Evolutionary conservation across 2,113 vertebrate genomes (phyloP), one percentile per base, ranked within the genome.

Genomic region (Edolisoma coerulescens): DNA sequence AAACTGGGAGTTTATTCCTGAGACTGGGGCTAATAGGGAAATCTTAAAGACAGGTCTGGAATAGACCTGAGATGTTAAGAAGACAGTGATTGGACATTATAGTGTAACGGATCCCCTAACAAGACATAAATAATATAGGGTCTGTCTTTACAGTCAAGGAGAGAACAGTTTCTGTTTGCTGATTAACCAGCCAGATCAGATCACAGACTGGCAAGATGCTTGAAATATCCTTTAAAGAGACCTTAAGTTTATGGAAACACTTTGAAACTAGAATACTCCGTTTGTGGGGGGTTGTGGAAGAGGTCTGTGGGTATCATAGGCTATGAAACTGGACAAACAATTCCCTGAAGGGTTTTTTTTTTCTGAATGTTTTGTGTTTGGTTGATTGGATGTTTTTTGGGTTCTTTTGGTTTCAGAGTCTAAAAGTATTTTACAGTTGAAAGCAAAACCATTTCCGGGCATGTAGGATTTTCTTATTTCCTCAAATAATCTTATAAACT

Each of bases 321-420:
- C 6, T 60, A 23, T 45, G 32, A 42, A 82, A 87, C 4, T 22
- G 26, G 6, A 52, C 13, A 67, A 80, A 10, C 9, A 21, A 9
- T 14, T n/a, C 7, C 4, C 28, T 75, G 53, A 37, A 19, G 27
- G 1, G 1, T 39, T 75, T 1, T 0, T 4, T 59, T 37, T 59
- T 64, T 18, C 33, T 30, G 5, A 28, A 13, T 37, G 7, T 32
- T 64, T 42, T 63, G 6, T 47, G 6, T 23, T 80, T 73, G 5
- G 6, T 37, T 54, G 20, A n/a, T 63, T 54, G 7, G 5, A 10
- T 63, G 3, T 1, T 8, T 1, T 7, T n/a, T n/a, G n/a, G n/a
- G 18, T n/a, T 52, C 22, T 11, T 42, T 27, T 57, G 59, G 8
- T 56, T 80, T 39, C 20, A 52, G 9, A 49, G 30, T 56, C 30